Evolutionary conservation across 2,888 invertebrate genomes (phyloP), one percentile per base, ranked within the genome.

Genomic region (Ptychoptera contaminata): DNA sequence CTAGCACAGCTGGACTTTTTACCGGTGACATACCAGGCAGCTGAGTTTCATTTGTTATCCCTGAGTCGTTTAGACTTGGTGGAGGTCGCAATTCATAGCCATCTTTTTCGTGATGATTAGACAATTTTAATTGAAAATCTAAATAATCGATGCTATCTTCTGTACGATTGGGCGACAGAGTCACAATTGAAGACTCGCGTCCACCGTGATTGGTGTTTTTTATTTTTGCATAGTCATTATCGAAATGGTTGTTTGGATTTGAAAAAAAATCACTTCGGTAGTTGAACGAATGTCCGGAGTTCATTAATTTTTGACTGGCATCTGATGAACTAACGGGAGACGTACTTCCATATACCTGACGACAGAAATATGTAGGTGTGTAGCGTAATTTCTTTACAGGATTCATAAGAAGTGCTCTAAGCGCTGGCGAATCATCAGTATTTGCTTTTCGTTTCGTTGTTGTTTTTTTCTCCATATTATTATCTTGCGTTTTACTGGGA

Each of bases 351-450:
- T 42, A 14, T 14, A 39, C 16, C 34, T 42, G 23, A 12, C 57
- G 58, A 48, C 59, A 61, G 50, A 58, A 62, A 35, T 62, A 64
- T 16, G 62, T 59, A 8, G 65, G 60, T 6, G 57, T 55, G 44
- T 65, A 62, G 47, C 62, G 61, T 2, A 61, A 50, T 46, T 62
- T 65, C 52, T 62, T 62, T 1, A 54, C 55, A 12, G 66, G 66
- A 52, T 63, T 62, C 4, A 70, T 71, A 45, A 79, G 60, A 42
- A 78, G 56, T 1, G 77, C 73, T 51, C 78, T 67, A 15, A 79
- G 57, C 37, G 76, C 76, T 11, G 75, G 70, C 12, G 70, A 72
- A 54, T 71, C 71, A 4, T 68, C 63, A 42, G 29, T 11, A 31
- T n/a, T 11, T 43, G 37, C 16, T 23, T 23, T 23, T 5, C 23